Conservation (phyloP, 23 tunicate species). For the Ciona savignyi region DNA sequence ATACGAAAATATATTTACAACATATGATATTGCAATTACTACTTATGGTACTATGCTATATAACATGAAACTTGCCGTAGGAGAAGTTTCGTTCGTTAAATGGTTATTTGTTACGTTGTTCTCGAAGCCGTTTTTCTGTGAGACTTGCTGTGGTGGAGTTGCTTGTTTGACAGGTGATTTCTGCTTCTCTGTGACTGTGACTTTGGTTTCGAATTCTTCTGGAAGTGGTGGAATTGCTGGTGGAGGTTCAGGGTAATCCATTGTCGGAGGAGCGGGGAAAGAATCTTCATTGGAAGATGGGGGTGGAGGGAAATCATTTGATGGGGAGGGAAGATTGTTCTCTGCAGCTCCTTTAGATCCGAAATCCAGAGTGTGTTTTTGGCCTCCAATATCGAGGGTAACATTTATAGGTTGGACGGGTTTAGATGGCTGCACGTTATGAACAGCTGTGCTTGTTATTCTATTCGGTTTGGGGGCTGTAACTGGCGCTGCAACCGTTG, state of each 20-base stretch:
- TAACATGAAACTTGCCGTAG: background rate
- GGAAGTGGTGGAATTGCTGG: slow-evolving; percentile 74
- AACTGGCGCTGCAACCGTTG: slow-evolving; percentile 14
- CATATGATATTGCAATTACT: too few relatives aligned
- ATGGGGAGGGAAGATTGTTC: slow-evolving; percentile 17
- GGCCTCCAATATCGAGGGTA: slow-evolving; percentile 67
- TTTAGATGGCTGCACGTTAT: background rate
- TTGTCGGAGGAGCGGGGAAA: slow-evolving; percentile 52
- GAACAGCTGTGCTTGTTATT: background rate
- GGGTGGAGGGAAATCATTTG: slow-evolving; percentile 29
- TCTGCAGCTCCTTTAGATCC: slow-evolving; percentile 19
- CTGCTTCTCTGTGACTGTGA: background rate
- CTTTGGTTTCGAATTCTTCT: slow-evolving; percentile 46
- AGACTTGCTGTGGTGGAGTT: background rate
- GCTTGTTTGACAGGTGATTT: background rate
- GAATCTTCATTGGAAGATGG: slow-evolving; percentile 14
- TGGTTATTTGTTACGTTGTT: too few relatives aligned
- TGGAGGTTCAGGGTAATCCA: slow-evolving; percentile 8
- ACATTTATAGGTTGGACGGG: slow-evolving; percentile 14
- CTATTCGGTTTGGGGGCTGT: slow-evolving; percentile 2
- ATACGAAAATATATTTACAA: too few relatives aligned
- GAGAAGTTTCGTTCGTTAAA: background rate
- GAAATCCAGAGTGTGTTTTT: slow-evolving; percentile 54
- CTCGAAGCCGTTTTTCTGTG: background rate
- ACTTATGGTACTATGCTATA: background rate